Conservation (phyloP, 2,113 vertebrate species). For the Platanista minor region DNA sequence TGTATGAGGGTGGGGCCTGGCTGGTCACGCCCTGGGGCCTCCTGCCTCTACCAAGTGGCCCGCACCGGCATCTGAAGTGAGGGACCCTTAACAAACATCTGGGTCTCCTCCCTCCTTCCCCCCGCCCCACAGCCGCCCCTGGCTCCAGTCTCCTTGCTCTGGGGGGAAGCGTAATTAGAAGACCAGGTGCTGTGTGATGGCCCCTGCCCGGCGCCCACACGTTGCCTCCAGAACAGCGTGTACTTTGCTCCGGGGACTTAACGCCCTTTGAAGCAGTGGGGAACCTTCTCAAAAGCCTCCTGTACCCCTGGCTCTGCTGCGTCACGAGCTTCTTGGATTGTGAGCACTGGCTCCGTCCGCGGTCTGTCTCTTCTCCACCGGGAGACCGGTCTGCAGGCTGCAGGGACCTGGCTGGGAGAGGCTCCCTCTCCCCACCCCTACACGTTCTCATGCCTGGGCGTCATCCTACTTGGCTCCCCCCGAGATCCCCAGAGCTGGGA, state of each 20-base stretch:
- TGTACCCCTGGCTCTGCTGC: neutral
- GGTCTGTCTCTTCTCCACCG: rapidly evolving
- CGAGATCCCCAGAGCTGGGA: too few species aligned
- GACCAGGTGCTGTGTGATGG: neutral
- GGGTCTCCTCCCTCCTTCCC: too few species aligned
- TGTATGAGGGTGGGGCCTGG: neutral
- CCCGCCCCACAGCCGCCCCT: too few species aligned
- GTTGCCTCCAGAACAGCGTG: neutral
- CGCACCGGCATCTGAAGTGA: rapidly evolving
- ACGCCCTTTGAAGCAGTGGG: neutral
- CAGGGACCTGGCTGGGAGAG: neutral
- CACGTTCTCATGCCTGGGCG: rapidly evolving
- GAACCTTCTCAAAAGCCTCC: neutral
- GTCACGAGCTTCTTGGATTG: neutral
- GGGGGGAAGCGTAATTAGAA: rapidly evolving
- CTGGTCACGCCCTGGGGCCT: rapidly evolving
- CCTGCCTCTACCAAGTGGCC: rapidly evolving
- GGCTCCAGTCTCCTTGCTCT: neutral
- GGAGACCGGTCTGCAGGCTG: neutral
- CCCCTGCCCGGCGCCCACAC: neutral
- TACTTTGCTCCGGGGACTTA: rapidly evolving
- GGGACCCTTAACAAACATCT: rapidly evolving
- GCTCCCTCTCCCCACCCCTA: too few species aligned
- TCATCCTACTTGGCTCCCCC: neutral
- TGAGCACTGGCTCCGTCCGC: neutral